phyloP scores from a whole-genome alignment of 2,888 invertebrate species.

The Pomacea canaliculata region DNA sequence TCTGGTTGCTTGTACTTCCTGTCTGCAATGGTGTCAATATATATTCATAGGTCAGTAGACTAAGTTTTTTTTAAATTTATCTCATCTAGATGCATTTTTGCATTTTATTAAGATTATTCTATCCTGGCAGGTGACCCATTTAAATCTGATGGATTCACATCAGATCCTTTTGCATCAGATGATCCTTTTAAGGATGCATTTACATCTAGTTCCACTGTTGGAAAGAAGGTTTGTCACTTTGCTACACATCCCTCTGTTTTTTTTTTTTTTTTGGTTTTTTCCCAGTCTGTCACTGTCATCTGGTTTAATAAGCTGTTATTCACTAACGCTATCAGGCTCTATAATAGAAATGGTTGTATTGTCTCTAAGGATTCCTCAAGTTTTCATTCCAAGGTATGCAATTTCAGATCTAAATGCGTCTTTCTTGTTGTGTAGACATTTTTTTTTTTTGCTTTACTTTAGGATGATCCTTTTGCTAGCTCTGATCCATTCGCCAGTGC shows the following conservation, averaged over 20 bases:
- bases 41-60: neutral
- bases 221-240: conserved; percentile 21
- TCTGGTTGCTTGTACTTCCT: neutral
- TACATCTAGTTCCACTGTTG: conserved; percentile 29
- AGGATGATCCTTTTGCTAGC: conserved; percentile 75
- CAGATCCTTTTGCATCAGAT: conserved; percentile 75
- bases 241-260: neutral
- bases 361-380: too few relatives aligned
- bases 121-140: conserved; percentile 60
- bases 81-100: neutral
- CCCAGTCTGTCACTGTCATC: too few relatives aligned
- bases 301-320: too few relatives aligned
- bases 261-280: too few relatives aligned
- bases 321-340: too few relatives aligned
- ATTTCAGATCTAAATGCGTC: too few relatives aligned
- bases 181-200: conserved; percentile 65
- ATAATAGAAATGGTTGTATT: too few relatives aligned
- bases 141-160: conserved; percentile 58
- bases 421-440: neutral
- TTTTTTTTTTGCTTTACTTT: conserved; percentile 11
- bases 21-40: neutral
- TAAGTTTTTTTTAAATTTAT: neutral
- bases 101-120: too few relatives aligned
- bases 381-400: too few relatives aligned
- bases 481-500: conserved; percentile 76